These are phyloP conservation scores for Clitarchus hookeri DNA, from an alignment of 2,888 invertebrate genomes.

Conservation along the genomic window DNA sequence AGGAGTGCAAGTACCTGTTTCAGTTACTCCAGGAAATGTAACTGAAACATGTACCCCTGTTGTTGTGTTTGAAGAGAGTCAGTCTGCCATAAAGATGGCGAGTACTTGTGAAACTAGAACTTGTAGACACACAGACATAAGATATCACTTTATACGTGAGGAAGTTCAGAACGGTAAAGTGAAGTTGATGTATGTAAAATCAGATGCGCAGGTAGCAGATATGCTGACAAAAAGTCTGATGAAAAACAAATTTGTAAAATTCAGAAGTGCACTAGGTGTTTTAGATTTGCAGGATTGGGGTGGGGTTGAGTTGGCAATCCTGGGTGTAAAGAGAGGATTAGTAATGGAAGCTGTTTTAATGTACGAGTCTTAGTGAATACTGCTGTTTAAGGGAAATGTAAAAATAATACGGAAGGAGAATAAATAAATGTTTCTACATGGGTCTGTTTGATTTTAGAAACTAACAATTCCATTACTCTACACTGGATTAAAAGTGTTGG, in stretches of 20 bases:
- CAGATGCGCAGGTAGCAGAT: constrained; percentile 30
- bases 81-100: neutral
- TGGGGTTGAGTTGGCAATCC: no score
- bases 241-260: constrained; percentile 31
- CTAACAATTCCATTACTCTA: no score
- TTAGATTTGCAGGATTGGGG: no score
- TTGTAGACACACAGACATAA: neutral
- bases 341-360: no score
- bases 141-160: neutral
- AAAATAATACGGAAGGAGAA: no score
- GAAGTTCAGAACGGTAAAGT: neutral
- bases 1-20: neutral
- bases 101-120: neutral
- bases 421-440: no score
- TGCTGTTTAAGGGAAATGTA: no score
- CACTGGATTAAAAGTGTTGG: no score
- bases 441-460: no score
- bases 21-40: neutral
- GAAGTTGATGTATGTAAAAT: constrained; percentile 18
- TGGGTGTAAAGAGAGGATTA: no score
- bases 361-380: no score
- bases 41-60: neutral
- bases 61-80: neutral
- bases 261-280: no score
- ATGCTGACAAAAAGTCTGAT: constrained; percentile 32